Evolutionary conservation across 2,888 invertebrate species (phyloP).

Genomic region (Tolmerus cingulatus): DNA sequence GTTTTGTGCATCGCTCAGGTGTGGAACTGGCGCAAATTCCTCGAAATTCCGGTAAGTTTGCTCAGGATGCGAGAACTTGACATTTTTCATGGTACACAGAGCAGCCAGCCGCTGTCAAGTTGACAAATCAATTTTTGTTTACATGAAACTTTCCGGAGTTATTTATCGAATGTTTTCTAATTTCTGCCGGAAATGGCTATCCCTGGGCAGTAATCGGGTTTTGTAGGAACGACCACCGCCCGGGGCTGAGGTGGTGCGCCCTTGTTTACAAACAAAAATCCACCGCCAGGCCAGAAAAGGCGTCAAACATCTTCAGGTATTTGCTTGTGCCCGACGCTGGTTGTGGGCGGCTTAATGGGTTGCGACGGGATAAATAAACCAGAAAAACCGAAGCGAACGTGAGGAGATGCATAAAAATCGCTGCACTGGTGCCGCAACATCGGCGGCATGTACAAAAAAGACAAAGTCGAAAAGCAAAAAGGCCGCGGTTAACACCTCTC

Average conservation of each 20-base stretch:
- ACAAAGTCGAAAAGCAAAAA: not conserved
- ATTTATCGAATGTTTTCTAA: not conserved
- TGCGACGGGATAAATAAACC: not conserved
- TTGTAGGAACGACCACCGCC: not conserved
- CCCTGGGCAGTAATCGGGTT: not conserved
- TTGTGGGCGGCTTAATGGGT: slow-evolving; percentile 30
- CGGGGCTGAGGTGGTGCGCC: not conserved
- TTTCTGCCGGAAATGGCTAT: not conserved
- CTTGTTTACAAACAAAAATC: slow-evolving; percentile 29
- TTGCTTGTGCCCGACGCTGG: not conserved
- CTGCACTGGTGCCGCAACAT: not conserved
- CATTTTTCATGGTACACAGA: slow-evolving; percentile 22
- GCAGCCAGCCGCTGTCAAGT: slow-evolving; percentile 19
- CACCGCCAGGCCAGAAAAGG: not conserved
- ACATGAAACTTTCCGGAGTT: not conserved
- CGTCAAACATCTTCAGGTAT: slow-evolving; percentile 25
- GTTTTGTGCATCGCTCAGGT: not conserved
- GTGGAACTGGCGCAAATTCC: not conserved
- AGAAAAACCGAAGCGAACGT: not conserved
- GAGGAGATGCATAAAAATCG: slow-evolving; percentile 9
- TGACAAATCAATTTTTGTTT: slow-evolving; percentile 43
- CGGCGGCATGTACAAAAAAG: not conserved
- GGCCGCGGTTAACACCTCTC: not conserved
- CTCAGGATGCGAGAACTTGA: slow-evolving; percentile 12
- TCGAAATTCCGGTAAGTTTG: slow-evolving; percentile 11